Evolutionary conservation across 2,888 invertebrate genomes (phyloP), one percentile per base, ranked within the genome.

Genomic region (Eupithecia vulgata): DNA sequence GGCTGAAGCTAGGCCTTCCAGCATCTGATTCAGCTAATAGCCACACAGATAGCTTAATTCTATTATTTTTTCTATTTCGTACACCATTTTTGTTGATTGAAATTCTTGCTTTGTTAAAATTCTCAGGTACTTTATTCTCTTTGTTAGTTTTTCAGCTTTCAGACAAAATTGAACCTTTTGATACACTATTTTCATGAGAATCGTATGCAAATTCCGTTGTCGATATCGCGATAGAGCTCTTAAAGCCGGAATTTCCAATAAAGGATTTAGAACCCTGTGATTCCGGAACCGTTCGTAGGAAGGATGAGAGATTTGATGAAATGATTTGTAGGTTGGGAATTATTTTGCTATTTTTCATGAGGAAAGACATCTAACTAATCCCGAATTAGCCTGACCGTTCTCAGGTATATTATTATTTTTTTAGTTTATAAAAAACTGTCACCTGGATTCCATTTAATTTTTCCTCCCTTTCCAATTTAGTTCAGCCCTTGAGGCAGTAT

Each of bases 221-320:
- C 13, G 15, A 57, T 21, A 57, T 68, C 37, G 30, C 13, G 37
- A 57, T 68, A 30, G 37, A 37, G 62, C 37, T 12, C n/a, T 64
- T 37, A 64, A 34, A 34, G 62, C 17, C 2, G 37, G 62, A 37
- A 64, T 64, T 64, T 64, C 35, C 62, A 64, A 64, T 64, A 64
- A 35, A 35, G 35, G n/a, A 35, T 17, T 62, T 12, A 5, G 62
- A 57, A 25, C 25, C 25, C 37, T 1, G 34, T 64, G 35, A n/a
- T 64, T 37, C 62, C 35, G 35, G n/a, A 37, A 37, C n/a, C 12
- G 37, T 37, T 37, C n/a, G 12, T n/a, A 10, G 2, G 17, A 12
- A 17, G 34, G 17, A 35, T 30, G 62, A 64, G n/a, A 35, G 62
- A 30, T 34, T 61, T 15, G 30, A 61, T 10, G 12, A 62, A 64